phyloP scores from a whole-genome alignment of 2,113 vertebrate genomes.

The Charina bottae region DNA sequence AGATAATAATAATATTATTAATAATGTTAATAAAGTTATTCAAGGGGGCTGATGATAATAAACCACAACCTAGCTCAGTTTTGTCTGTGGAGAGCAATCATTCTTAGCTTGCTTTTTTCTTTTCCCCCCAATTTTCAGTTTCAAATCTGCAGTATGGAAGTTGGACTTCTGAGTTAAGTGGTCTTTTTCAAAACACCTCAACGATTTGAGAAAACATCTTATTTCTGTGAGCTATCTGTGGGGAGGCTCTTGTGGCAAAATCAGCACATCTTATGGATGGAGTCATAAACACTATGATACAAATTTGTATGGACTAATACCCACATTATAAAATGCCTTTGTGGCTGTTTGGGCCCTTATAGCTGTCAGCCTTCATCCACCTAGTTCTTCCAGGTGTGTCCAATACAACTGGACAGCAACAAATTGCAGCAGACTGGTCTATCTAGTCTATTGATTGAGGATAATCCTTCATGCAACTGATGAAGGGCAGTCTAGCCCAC shows the following conservation, averaged over 20 bases:
- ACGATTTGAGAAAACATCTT: slow-evolving; percentile 4
- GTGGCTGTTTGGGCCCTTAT: neutral
- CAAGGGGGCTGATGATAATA: neutral
- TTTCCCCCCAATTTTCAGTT: neutral
- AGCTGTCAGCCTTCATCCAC: neutral
- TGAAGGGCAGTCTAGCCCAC: neutral
- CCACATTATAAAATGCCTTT: neutral
- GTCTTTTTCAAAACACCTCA: slow-evolving; percentile 1
- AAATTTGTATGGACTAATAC: neutral
- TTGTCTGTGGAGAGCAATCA: slow-evolving; percentile 13
- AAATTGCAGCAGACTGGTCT: neutral
- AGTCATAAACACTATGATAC: neutral
- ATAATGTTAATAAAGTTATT: neutral
- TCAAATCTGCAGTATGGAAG: slow-evolving; percentile 25
- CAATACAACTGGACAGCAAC: neutral
- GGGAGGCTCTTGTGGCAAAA: neutral
- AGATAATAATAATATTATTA: neutral
- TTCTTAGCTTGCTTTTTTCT: slow-evolving; percentile 38
- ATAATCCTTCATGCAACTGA: neutral
- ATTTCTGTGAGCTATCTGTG: neutral
- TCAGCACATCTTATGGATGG: neutral
- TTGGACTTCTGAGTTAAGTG: neutral
- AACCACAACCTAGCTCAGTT: slow-evolving; percentile 23
- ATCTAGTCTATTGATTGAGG: neutral
- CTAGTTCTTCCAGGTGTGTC: neutral